These are phyloP conservation scores for Vireo altiloquus DNA, from an alignment of 2,113 vertebrate genomes.

Conservation along the genomic window DNA sequence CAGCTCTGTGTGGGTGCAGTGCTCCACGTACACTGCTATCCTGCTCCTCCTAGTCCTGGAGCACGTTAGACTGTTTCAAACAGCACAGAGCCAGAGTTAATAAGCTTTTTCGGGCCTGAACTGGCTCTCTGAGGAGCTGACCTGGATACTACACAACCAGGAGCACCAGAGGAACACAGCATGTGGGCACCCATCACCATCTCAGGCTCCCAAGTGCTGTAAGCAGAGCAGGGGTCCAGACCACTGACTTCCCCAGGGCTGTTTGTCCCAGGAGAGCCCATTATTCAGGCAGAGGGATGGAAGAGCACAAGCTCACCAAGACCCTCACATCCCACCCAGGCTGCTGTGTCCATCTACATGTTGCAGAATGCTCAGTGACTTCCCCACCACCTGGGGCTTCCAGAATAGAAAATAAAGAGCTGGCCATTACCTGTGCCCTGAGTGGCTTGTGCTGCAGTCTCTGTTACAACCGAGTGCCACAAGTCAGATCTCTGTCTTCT, in stretches of 20 bases:
- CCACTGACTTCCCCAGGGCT: neutral
- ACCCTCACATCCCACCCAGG: neutral
- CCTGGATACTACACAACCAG: neutral
- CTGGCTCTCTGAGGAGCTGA: neutral
- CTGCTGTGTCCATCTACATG: fast-evolving
- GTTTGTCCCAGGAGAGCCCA: neutral
- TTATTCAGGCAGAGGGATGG: neutral
- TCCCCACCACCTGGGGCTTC: neutral
- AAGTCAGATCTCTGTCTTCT: neutral
- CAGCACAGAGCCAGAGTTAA: neutral
- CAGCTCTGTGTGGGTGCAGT: neutral
- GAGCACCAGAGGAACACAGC: neutral
- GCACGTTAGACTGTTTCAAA: neutral
- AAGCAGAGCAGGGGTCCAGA: neutral
- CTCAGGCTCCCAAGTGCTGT: neutral
- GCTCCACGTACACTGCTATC: neutral
- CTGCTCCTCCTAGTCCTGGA: neutral
- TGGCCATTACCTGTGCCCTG: neutral
- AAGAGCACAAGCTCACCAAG: neutral
- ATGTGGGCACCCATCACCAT: neutral
- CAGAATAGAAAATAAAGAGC: neutral
- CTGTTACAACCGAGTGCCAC: neutral
- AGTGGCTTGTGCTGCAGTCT: neutral
- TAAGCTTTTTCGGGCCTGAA: neutral
- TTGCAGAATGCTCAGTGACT: neutral